phyloP scores from a whole-genome alignment of 2,113 vertebrate species.

The Terrapene triunguis region DNA sequence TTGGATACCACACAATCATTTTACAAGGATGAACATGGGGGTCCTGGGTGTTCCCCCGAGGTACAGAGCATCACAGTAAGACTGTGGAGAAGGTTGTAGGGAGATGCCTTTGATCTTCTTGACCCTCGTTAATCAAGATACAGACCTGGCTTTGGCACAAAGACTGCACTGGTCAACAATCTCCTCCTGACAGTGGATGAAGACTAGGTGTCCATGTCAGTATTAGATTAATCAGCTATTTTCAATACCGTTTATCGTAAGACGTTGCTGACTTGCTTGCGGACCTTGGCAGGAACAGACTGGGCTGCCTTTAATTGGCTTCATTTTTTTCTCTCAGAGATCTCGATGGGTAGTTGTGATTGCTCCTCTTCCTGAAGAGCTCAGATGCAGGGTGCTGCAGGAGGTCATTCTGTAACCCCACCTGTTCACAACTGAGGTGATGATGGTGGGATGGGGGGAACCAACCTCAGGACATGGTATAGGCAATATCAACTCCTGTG shows the following conservation, averaged over 20 bases:
- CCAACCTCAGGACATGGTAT: neutral
- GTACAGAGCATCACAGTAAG: no score
- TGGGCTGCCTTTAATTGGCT: neutral
- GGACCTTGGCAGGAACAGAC: rapidly evolving
- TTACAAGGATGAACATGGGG: no score
- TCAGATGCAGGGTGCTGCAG: neutral
- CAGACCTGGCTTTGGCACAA: neutral
- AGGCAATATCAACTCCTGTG: neutral
- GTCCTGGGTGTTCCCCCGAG: no score
- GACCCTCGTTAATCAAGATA: neutral
- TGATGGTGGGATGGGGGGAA: neutral
- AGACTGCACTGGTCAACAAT: rapidly evolving
- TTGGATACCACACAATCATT: no score
- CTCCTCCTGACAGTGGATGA: neutral
- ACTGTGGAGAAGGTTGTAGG: rapidly evolving
- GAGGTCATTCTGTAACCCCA: rapidly evolving
- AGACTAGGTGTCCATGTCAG: rapidly evolving
- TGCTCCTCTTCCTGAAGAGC: neutral
- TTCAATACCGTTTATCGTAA: no score
- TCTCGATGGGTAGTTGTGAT: neutral
- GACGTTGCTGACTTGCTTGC: no score
- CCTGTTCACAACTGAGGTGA: neutral
- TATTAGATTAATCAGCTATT: neutral
- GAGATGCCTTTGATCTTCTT: neutral
- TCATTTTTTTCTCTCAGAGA: neutral